A percentile compares a stretch with the other conserved stretches of the same genome.
phyloP scores from a whole-genome alignment of 2,888 invertebrate genomes.

The Alcis repandata region DNA sequence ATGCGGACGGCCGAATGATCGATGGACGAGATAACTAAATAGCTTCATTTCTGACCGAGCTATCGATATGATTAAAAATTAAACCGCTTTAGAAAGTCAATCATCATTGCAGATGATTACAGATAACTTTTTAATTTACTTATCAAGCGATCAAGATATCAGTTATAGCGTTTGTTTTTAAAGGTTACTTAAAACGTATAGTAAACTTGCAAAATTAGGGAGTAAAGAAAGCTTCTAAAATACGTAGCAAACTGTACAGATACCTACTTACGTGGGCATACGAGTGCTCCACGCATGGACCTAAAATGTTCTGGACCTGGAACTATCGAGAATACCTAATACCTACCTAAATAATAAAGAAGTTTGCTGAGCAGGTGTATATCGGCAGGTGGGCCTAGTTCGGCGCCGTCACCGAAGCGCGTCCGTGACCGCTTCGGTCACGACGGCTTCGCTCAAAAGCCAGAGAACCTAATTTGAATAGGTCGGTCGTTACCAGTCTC shows the following conservation, averaged over 20 bases:
- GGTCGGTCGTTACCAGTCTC: slow-evolving; percentile 36
- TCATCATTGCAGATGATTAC: slow-evolving; percentile 66
- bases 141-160: slow-evolving; percentile 30
- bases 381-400: slow-evolving; percentile 43
- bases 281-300: no score
- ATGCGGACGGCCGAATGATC: slow-evolving; percentile 62
- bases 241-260: no score
- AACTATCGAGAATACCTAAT: not conserved
- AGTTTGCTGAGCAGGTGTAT: slow-evolving; percentile 49
- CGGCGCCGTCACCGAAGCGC: slow-evolving; percentile 49
- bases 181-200: not conserved
- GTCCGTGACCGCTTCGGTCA: slow-evolving; percentile 62
- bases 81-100: slow-evolving; percentile 81
- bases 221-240: not conserved
- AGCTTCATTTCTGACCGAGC: slow-evolving; percentile 72
- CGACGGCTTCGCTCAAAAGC: slow-evolving; percentile 51
- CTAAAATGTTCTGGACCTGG: no score
- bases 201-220: not conserved
- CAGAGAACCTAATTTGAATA: slow-evolving; percentile 44
- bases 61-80: slow-evolving; percentile 73
- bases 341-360: not conserved
- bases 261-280: no score
- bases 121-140: slow-evolving; percentile 59
- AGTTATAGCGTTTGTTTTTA: slow-evolving; percentile 12
- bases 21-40: slow-evolving; percentile 75